Evolutionary conservation across 2,888 invertebrate species (phyloP), one percentile per base, ranked within the genome.

Genomic region (Orchesellides sinensis): DNA sequence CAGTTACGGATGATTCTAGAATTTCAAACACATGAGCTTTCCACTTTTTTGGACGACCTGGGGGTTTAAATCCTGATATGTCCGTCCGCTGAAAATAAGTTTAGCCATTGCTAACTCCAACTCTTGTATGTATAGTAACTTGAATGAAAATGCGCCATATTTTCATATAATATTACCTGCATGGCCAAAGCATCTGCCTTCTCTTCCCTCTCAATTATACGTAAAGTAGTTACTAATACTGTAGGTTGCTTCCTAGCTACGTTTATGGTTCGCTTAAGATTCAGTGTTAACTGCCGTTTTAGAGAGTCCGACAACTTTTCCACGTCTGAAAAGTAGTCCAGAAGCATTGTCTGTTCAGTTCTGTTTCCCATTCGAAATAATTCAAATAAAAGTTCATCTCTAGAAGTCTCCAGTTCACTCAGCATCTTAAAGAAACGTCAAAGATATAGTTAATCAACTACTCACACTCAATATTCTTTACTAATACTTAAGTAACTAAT

Each of bases 121-220:
- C 10, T n/a, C n/a, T n/a, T n/a, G n/a, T n/a, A n/a, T n/a, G n/a
- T n/a, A n/a, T n/a, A n/a, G n/a, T n/a, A n/a, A n/a, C n/a, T n/a
- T n/a, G n/a, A n/a, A n/a, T n/a, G n/a, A n/a, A n/a, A n/a, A n/a
- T n/a, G n/a, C n/a, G n/a, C n/a, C n/a, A n/a, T n/a, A 32, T 32
- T 32, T 32, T 32, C 10, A 6, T 32, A 6, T 10, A 6, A 5
- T 40, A 25, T 14, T 75, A 92, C 92, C 90, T 95, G 94, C 85
- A 95, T 89, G 10, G 97, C 96, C 91, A 96, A 95, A 88, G 94
- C 93, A 92, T 99, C 99, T 35, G 96, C 94, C 90, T 96, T 96
- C 89, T 99, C 98, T 90, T 99, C 99, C 73, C 99, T 92, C 90
- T 99, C 99, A 88, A 99, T 96, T 74, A 99, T 98, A 86, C 99